phyloP scores from a whole-genome alignment of 1,140 invertebrate genomes.

The Pteromalus puparum region DNA sequence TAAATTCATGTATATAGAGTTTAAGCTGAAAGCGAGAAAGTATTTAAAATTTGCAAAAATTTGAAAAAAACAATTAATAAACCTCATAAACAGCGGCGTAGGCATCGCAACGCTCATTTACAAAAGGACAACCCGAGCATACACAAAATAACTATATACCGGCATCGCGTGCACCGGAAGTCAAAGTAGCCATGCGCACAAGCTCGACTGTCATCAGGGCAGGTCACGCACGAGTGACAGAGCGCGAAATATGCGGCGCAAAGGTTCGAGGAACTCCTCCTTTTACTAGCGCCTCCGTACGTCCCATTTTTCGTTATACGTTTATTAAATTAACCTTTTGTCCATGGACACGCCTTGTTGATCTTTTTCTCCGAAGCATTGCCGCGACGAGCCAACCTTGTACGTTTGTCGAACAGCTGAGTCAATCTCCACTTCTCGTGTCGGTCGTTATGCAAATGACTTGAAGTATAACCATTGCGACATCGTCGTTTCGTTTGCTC shows the following conservation, averaged over 20 bases:
- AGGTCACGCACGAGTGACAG: constrained; percentile 41
- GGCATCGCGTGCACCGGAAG: background rate
- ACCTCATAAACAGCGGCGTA: too few species aligned
- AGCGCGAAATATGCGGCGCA: constrained; percentile 18
- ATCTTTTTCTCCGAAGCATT: background rate
- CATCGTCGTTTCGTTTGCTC: too few species aligned
- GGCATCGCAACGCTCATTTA: background rate
- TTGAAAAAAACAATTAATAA: background rate
- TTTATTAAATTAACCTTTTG: constrained; percentile 40
- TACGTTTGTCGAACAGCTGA: too few species aligned
- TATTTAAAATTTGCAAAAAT: too few species aligned
- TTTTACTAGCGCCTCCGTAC: background rate
- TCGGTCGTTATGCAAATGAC: too few species aligned
- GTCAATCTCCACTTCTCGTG: too few species aligned
- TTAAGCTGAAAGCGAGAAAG: too few species aligned
- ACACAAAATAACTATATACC: background rate
- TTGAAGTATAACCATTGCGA: too few species aligned
- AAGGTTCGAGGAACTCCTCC: background rate
- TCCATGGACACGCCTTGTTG: background rate
- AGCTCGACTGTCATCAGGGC: background rate
- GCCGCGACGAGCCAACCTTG: too few species aligned
- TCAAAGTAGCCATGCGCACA: background rate
- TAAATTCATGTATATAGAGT: too few species aligned
- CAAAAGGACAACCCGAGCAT: background rate
- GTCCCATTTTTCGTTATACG: constrained; percentile 32